phyloP scores from a whole-genome alignment of 2,888 invertebrate species.

The Linhomoeus sp. region DNA sequence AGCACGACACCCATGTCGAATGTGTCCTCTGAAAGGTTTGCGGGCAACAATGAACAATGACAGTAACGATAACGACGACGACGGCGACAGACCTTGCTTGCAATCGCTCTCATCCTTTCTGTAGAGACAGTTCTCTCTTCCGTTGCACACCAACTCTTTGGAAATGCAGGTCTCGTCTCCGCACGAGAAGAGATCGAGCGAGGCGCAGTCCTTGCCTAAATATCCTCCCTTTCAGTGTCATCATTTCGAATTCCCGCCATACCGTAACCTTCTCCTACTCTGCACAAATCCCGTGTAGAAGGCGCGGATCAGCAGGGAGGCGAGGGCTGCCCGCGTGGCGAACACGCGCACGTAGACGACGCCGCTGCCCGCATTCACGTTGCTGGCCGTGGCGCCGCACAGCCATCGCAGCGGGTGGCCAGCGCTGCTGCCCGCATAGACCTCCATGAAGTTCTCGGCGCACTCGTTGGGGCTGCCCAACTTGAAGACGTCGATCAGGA shows the following conservation, averaged over 20 bases:
- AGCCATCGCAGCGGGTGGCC: slow-evolving; percentile 7
- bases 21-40: neutral
- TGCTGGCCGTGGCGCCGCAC: slow-evolving; percentile 15
- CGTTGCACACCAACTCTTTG: slow-evolving; percentile 15
- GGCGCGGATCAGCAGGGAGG: neutral
- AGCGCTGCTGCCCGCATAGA: slow-evolving; percentile 16
- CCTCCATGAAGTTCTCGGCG: slow-evolving; percentile 19
- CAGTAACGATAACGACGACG: neutral
- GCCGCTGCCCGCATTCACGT: slow-evolving; percentile 10
- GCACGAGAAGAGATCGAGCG: slow-evolving; percentile 16
- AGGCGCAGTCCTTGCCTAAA: slow-evolving; percentile 21
- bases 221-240: too few species aligned
- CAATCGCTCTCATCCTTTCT: slow-evolving; percentile 15
- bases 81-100: neutral
- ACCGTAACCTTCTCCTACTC: neutral
- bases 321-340: slow-evolving; percentile 1
- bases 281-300: neutral
- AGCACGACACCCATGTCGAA: neutral
- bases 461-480: slow-evolving; percentile 22
- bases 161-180: slow-evolving; percentile 26
- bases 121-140: slow-evolving; percentile 18
- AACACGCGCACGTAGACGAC: slow-evolving; percentile 11
- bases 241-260: too few species aligned
- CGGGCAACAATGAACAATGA: too few species aligned
- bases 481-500: slow-evolving; percentile 18